Evolutionary conservation across 2,888 invertebrate species (phyloP).

Genomic region (Stenodera caucasica): DNA sequence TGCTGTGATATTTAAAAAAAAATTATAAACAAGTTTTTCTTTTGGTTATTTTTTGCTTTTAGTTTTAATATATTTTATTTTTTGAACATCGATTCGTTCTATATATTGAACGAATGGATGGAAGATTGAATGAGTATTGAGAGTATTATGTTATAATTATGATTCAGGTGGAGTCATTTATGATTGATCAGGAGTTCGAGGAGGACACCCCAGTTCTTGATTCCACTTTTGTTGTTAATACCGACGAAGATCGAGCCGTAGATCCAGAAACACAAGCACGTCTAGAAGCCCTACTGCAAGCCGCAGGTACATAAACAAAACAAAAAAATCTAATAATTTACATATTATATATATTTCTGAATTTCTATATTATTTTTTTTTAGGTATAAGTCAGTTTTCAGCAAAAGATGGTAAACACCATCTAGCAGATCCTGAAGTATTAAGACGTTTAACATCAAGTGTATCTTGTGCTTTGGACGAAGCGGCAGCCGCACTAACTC

Average conservation of each 20-base stretch:
- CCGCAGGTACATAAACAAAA: constrained; percentile 66
- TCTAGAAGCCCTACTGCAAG: constrained; percentile 91
- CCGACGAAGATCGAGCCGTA: constrained; percentile 68
- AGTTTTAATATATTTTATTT: background rate
- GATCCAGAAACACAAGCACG: constrained; percentile 88
- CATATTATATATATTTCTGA: constrained; percentile 14
- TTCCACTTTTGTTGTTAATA: constrained; percentile 66
- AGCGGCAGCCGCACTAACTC: constrained; percentile 93
- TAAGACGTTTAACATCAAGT: constrained; percentile 83
- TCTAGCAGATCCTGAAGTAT: constrained; percentile 85
- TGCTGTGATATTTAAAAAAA: background rate
- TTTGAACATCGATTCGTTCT: background rate
- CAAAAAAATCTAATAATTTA: background rate
- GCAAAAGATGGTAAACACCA: constrained; percentile 75
- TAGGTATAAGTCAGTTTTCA: constrained; percentile 80
- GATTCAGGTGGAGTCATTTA: constrained; percentile 71
- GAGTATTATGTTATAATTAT: constrained; percentile 29
- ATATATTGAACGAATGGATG: constrained; percentile 12
- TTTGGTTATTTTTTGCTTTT: background rate
- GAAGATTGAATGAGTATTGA: constrained; percentile 24
- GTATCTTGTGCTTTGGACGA: constrained; percentile 90
- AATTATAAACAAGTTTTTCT: background rate
- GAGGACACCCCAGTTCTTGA: constrained; percentile 65
- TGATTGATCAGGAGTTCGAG: constrained; percentile 69
- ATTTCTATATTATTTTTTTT: constrained; percentile 2